Evolutionary conservation across 1,140 invertebrate genomes (phyloP).

Genomic region (Neodiprion virginianus): DNA sequence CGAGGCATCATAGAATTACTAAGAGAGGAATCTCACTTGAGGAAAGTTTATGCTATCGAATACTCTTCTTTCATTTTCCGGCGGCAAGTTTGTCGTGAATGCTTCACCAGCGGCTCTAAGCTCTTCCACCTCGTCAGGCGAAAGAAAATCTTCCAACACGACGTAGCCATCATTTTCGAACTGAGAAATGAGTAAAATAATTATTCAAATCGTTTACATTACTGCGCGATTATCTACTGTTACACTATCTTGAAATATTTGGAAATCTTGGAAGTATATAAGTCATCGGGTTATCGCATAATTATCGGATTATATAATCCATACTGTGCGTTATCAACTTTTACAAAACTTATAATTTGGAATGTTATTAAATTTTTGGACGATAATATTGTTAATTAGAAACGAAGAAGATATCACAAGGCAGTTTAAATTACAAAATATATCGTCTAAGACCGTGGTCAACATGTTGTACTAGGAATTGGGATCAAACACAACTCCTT

Average conservation of each 20-base stretch:
- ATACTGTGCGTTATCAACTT: not conserved
- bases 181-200: constrained; percentile 57
- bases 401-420: not conserved
- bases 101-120: constrained; percentile 73
- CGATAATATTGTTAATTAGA: not conserved
- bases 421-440: not conserved
- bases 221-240: too few relatives aligned
- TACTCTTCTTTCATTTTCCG: constrained; percentile 70
- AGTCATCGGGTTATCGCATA: too few relatives aligned
- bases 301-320: too few relatives aligned
- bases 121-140: constrained; percentile 75
- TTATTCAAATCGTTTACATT: too few relatives aligned
- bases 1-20: constrained; percentile 8
- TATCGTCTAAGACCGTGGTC: too few relatives aligned
- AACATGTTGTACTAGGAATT: too few relatives aligned
- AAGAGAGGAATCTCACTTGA: constrained; percentile 57
- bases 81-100: constrained; percentile 78
- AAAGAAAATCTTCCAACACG: constrained; percentile 83
- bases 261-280: too few relatives aligned
- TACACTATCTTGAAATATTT: too few relatives aligned
- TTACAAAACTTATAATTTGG: not conserved
- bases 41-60: constrained; percentile 72
- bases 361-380: not conserved
- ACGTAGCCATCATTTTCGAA: constrained; percentile 83
- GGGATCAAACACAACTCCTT: too few relatives aligned